phyloP scores from a whole-genome alignment of 2,888 invertebrate genomes.

The Idaea dimidiata region DNA sequence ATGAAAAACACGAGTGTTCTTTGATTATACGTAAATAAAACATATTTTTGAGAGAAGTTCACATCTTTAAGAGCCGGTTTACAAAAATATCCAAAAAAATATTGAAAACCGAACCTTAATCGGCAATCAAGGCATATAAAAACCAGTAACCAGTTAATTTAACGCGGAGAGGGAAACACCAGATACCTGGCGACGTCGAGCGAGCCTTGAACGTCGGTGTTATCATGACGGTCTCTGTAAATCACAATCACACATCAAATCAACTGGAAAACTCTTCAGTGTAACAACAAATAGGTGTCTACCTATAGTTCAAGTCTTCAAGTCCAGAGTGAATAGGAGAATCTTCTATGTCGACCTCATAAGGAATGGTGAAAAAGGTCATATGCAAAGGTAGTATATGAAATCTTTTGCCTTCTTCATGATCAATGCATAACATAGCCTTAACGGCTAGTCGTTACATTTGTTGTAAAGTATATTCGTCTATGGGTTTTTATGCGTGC shows the following conservation, averaged over 20 bases:
- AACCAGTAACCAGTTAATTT: conserved; percentile 13
- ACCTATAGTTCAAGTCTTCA: background rate
- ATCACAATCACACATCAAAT: conserved; percentile 54
- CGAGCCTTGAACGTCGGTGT: conserved; percentile 92
- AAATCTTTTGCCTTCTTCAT: too few species aligned
- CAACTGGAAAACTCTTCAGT: background rate
- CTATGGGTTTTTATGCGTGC: too few species aligned
- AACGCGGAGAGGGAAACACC: conserved; percentile 18
- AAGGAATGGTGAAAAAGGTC: too few species aligned
- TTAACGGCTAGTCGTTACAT: too few species aligned
- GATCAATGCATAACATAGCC: too few species aligned
- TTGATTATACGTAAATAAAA: background rate
- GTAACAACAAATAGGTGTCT: background rate
- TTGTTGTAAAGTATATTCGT: too few species aligned
- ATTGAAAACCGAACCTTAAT: background rate
- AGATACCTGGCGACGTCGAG: conserved; percentile 86
- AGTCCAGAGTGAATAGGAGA: too few species aligned
- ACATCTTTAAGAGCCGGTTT: background rate
- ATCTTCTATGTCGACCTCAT: too few species aligned
- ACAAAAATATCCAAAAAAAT: background rate
- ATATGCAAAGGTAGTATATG: too few species aligned
- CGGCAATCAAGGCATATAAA: conserved; percentile 38
- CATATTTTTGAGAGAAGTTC: background rate
- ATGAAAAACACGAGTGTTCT: background rate
- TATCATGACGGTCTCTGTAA: conserved; percentile 87